Conservation (phyloP, 2,113 vertebrate genomes). For the Psophia crepitans region DNA sequence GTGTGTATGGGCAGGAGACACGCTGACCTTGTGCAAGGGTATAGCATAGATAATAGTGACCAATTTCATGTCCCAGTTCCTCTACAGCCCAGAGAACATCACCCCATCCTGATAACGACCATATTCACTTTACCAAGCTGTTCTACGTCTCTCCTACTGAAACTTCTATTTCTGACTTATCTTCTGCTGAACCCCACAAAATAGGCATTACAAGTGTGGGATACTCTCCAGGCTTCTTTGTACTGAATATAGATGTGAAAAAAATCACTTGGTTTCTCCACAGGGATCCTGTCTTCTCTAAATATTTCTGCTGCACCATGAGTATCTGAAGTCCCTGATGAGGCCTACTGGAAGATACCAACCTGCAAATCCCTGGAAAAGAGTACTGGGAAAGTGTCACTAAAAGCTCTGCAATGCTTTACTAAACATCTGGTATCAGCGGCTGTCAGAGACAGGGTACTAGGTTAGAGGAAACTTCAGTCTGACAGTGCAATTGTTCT, state of each 20-base stretch:
- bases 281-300: background rate
- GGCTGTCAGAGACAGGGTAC: background rate
- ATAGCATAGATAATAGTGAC: background rate
- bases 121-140: background rate
- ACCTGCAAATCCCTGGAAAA: background rate
- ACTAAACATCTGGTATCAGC: background rate
- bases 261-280: background rate
- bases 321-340: background rate
- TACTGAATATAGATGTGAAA: background rate
- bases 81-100: background rate
- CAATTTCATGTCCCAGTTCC: background rate
- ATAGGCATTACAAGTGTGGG: background rate
- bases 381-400: background rate
- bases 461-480: background rate
- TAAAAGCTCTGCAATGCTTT: background rate
- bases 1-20: background rate
- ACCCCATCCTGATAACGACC: background rate
- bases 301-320: background rate
- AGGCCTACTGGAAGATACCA: background rate
- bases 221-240: background rate
- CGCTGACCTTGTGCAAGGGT: fast-evolving
- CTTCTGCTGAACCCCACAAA: background rate
- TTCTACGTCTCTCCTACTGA: background rate
- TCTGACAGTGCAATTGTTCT: background rate
- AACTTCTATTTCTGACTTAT: background rate